Evolutionary conservation across 2,797 vertebrate species (phyloP).

Genomic region (Pseudocheirus occidentalis): DNA sequence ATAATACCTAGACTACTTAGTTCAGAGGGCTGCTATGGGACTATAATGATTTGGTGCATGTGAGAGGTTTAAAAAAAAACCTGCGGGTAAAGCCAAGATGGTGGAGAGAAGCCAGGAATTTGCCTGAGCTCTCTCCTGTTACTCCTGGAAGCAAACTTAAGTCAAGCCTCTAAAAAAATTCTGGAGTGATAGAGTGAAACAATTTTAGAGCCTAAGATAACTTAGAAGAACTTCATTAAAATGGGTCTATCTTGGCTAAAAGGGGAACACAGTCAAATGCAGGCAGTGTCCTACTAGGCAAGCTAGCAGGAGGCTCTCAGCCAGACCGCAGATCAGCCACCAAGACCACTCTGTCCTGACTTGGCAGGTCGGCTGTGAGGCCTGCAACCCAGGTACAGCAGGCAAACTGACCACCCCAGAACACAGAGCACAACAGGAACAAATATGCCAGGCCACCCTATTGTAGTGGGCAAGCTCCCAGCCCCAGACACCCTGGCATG

Average conservation of each 20-base stretch:
- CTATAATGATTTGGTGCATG: neutral
- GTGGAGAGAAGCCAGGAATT: neutral
- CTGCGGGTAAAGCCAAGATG: neutral
- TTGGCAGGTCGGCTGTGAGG: neutral
- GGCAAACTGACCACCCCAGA: neutral
- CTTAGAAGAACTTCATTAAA: neutral
- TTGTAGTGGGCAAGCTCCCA: rapidly evolving
- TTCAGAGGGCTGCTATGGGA: neutral
- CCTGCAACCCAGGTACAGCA: neutral
- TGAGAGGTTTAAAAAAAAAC: too few relatives aligned
- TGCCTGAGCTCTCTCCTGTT: neutral
- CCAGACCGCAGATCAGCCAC: neutral
- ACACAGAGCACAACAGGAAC: neutral
- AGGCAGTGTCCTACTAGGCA: neutral
- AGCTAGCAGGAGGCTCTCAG: neutral
- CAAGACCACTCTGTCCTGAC: neutral
- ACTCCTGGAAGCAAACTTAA: neutral
- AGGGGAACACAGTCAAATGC: neutral
- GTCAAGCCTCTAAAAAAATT: neutral
- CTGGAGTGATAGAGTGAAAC: neutral
- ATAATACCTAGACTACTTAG: neutral
- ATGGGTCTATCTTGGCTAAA: neutral
- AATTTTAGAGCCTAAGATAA: neutral
- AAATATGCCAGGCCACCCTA: neutral
- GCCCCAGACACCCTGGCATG: too few relatives aligned